These are phyloP conservation scores for Danio kyathit DNA, from an alignment of 2,797 vertebrate genomes.

Conservation along the genomic window DNA sequence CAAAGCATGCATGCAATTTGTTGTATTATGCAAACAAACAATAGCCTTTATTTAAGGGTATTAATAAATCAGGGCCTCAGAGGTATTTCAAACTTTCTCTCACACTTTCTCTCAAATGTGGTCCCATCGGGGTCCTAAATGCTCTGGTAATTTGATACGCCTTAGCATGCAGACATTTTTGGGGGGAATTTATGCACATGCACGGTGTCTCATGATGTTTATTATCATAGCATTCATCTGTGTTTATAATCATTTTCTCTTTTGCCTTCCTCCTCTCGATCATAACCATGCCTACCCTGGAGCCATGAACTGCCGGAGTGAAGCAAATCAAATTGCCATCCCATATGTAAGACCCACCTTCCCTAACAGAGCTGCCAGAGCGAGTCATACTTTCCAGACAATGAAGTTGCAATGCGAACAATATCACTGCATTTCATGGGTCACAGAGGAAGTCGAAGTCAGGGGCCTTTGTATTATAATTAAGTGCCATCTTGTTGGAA, in stretches of 20 bases:
- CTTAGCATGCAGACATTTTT: not conserved
- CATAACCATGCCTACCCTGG: conserved; percentile 15
- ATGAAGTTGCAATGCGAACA: conserved; percentile 39
- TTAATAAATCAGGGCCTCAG: not conserved
- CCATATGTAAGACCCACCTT: conserved; percentile 51
- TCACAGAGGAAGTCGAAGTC: conserved; percentile 44
- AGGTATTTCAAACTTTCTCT: conserved; percentile 23
- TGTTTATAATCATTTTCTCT: conserved; percentile 16
- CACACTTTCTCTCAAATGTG: not conserved
- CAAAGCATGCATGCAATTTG: not conserved
- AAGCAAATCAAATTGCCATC: conserved; percentile 52
- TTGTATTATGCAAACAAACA: conserved; percentile 5
- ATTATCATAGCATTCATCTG: conserved; percentile 14
- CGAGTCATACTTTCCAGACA: conserved; percentile 47
- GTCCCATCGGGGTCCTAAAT: not conserved
- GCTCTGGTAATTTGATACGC: not conserved
- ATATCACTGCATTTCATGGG: conserved; percentile 44
- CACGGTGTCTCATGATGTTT: not conserved
- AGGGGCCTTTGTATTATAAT: conserved; percentile 48
- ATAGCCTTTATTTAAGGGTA: not conserved
- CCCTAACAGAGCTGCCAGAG: conserved; percentile 31
- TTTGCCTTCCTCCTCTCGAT: conserved; percentile 23
- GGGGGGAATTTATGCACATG: not conserved
- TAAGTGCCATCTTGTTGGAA: conserved; percentile 47
- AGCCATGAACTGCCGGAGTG: conserved; percentile 44